These are phyloP conservation scores for Lophius americanus DNA, from an alignment of 2,797 vertebrate genomes.

Conservation along the genomic window DNA sequence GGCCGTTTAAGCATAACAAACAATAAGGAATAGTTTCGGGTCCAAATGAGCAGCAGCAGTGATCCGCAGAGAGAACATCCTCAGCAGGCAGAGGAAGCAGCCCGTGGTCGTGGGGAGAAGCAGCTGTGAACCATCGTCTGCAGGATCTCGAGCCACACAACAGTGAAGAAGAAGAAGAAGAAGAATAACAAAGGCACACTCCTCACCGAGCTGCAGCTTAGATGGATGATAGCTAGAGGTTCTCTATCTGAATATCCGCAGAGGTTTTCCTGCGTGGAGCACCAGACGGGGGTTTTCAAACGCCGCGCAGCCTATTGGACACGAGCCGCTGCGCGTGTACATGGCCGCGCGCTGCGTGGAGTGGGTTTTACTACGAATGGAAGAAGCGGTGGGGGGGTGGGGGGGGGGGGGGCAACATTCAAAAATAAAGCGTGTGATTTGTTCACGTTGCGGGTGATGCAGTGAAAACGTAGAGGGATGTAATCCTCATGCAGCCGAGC, in stretches of 20 bases:
- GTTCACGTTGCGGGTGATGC: conserved; percentile 21
- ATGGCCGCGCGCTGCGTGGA: conserved; percentile 49
- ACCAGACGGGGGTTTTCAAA: conserved; percentile 35
- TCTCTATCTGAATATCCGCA: conserved; percentile 23
- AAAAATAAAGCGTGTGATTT: background rate
- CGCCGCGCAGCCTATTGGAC: conserved; percentile 62
- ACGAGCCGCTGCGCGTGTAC: conserved; percentile 61
- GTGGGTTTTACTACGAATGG: conserved; percentile 54
- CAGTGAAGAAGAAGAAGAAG: too few species aligned
- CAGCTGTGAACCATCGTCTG: conserved; percentile 65
- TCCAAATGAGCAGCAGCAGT: conserved; percentile 6
- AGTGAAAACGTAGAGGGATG: conserved; percentile 11
- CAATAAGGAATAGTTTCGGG: conserved; percentile 1
- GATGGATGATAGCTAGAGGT: background rate
- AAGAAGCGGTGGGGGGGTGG: conserved; percentile 8
- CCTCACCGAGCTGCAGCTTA: conserved; percentile 6
- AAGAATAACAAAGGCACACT: too few species aligned
- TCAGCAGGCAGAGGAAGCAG: conserved; percentile 47
- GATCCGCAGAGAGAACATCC: conserved; percentile 56
- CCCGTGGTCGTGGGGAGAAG: conserved; percentile 54
- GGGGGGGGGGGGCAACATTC: conserved; percentile 25
- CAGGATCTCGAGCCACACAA: too few species aligned
- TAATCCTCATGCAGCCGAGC: too few species aligned
- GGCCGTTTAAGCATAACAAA: conserved; percentile 33
- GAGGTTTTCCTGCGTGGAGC: conserved; percentile 11